A percentile compares a stretch with the other conserved stretches of the same genome.
phyloP scores from a whole-genome alignment of 2,113 vertebrate genomes.

The Lamprologus callipterus region DNA sequence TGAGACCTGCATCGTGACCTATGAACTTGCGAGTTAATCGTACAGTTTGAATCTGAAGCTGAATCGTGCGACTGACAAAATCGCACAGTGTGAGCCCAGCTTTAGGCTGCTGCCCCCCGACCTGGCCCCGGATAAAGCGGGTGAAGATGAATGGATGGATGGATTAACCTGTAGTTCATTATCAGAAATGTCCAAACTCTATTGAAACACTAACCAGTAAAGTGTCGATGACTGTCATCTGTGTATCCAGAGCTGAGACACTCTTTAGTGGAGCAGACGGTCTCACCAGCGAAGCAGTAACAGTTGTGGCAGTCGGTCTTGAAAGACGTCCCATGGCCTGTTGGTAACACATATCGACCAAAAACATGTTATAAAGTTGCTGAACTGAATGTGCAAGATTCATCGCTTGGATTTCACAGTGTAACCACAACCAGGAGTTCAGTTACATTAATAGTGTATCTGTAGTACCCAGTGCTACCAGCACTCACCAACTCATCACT shows the following conservation, averaged over 20 bases:
- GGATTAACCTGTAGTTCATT: background rate
- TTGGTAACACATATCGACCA: background rate
- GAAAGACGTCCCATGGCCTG: conserved; percentile 86
- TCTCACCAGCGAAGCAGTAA: conserved; percentile 86
- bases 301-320: conserved; percentile 85
- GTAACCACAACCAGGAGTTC: background rate
- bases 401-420: too few species aligned
- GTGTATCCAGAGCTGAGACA: conserved; percentile 78
- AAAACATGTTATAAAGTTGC: background rate
- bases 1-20: too few species aligned
- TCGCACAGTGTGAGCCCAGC: too few species aligned
- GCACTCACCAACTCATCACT: background rate
- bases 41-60: too few species aligned
- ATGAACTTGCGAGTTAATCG: too few species aligned
- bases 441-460: background rate
- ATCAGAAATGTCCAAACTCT: background rate
- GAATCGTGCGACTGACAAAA: too few species aligned
- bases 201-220: conserved; percentile 74
- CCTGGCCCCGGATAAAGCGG: background rate
- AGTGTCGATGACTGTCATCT: conserved; percentile 74
- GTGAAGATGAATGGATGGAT: background rate
- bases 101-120: background rate
- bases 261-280: conserved; percentile 82
- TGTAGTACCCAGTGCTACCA: background rate
- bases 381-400: background rate